Evolutionary conservation across 2,797 vertebrate species (phyloP).

Genomic region (Vipera latastei): DNA sequence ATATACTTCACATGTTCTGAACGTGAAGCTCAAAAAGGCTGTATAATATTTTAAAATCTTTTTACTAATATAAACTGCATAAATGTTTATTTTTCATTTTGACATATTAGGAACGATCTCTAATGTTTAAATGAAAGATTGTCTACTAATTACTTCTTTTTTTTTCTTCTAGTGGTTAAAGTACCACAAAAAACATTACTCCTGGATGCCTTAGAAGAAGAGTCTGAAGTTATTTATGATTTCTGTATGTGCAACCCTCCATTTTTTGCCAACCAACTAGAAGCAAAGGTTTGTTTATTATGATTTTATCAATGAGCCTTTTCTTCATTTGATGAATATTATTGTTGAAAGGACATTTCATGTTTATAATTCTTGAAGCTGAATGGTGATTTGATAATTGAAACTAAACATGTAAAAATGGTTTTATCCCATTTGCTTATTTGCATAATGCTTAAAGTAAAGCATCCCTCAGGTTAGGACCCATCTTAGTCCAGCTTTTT

Average conservation of each 20-base stretch:
- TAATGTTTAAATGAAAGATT: conserved; percentile 2
- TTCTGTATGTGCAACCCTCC: conserved; percentile 99
- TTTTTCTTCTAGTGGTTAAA: conserved; percentile 85
- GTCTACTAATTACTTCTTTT: conserved; percentile 4
- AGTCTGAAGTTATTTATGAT: conserved; percentile 91
- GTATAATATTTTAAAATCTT: background rate
- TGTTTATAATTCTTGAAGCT: background rate
- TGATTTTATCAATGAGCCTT: background rate
- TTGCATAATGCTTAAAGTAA: background rate
- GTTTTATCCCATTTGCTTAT: background rate
- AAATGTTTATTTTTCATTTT: background rate
- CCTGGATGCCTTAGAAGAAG: conserved; percentile 97
- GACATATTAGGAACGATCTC: background rate
- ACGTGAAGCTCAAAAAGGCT: too few species aligned
- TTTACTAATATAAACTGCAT: background rate
- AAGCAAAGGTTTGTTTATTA: conserved; percentile 84
- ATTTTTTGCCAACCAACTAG: conserved; percentile 95
- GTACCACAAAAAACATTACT: conserved; percentile 98
- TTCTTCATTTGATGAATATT: background rate
- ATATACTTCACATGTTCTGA: background rate
- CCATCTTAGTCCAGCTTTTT: background rate
- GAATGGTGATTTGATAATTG: background rate
- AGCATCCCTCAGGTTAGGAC: background rate
- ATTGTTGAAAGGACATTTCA: background rate
- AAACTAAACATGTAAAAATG: background rate